phyloP scores from a whole-genome alignment of 2,113 vertebrate genomes.

The Forbesichthys papilliferus region DNA sequence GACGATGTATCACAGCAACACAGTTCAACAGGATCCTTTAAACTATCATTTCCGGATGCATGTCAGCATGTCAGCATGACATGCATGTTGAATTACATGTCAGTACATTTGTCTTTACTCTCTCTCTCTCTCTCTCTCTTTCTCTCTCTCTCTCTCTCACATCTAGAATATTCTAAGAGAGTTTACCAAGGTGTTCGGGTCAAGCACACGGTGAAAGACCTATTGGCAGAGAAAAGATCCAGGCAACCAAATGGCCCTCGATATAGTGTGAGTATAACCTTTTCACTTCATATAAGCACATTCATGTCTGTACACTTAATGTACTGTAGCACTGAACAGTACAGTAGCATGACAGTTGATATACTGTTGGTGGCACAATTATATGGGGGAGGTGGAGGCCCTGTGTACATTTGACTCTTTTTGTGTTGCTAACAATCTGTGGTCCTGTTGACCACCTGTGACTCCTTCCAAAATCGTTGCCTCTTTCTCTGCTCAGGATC shows the following conservation, averaged over 20 bases:
- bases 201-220: conserved; percentile 97
- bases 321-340: conserved; percentile 27
- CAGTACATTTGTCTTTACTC: neutral
- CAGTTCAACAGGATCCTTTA: conserved; percentile 15
- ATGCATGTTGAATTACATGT: conserved; percentile 1
- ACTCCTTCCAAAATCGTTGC: conserved; percentile 19
- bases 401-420: conserved; percentile 68
- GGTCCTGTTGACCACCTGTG: conserved; percentile 50
- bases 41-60: neutral
- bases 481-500: conserved; percentile 40
- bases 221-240: conserved; percentile 91
- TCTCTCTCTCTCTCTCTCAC: neutral
- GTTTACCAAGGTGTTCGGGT: conserved; percentile 95
- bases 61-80: neutral
- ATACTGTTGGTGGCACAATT: conserved; percentile 51
- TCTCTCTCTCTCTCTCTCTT: neutral
- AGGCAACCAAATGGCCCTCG: conserved; percentile 81
- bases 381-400: conserved; percentile 19
- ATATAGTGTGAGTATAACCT: conserved; percentile 80
- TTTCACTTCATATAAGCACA: neutral
- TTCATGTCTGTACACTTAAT: too few relatives aligned
- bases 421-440: conserved; percentile 58
- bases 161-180: conserved; percentile 84
- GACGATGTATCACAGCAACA: conserved; percentile 16
- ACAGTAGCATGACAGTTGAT: conserved; percentile 63